Conservation (phyloP, 1,140 invertebrate species). For the Zaprionus capensis region DNA sequence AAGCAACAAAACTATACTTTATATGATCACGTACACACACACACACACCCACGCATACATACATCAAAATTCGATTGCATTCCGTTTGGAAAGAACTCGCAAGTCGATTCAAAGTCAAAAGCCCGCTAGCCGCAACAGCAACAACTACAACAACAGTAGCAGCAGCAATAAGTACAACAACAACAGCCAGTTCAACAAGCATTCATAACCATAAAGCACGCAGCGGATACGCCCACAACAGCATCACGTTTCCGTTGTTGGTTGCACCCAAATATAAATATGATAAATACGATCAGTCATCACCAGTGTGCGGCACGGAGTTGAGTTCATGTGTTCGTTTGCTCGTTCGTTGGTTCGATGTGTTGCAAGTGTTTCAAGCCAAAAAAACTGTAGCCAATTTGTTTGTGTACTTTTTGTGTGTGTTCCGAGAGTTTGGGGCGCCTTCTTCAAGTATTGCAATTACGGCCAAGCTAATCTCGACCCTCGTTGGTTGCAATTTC, state of each 20-base stretch:
- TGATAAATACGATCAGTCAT: slow-evolving; percentile 5
- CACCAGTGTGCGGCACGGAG: slow-evolving; percentile 29
- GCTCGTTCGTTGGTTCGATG: slow-evolving; percentile 9
- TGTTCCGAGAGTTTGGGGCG: slow-evolving; percentile 24
- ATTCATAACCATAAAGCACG: slow-evolving; percentile 56
- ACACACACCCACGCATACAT: neutral
- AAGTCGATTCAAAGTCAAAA: slow-evolving; percentile 37
- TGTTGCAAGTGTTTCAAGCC: slow-evolving; percentile 17
- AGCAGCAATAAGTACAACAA: slow-evolving; percentile 26
- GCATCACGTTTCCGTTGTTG: slow-evolving; percentile 39
- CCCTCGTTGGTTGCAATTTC: slow-evolving; percentile 42
- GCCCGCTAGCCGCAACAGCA: slow-evolving; percentile 45
- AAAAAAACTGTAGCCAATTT: slow-evolving; percentile 35
- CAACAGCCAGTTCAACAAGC: slow-evolving; percentile 37
- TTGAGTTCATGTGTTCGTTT: slow-evolving; percentile 30
- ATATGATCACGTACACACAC: neutral
- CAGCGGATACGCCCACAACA: slow-evolving; percentile 42
- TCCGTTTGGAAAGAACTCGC: slow-evolving; percentile 33
- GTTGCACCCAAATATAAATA: slow-evolving; percentile 22
- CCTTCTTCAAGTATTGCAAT: slow-evolving; percentile 1
- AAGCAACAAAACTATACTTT: slow-evolving; percentile 13
- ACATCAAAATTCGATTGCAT: slow-evolving; percentile 55
- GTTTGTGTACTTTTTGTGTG: slow-evolving; percentile 50
- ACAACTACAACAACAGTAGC: slow-evolving; percentile 22
- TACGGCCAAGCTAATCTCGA: slow-evolving; percentile 33